A percentile compares a stretch with the other conserved stretches of the same genome.
Evolutionary conservation across 1,140 invertebrate genomes (phyloP).

Genomic region (Oedothorax gibbosus): DNA sequence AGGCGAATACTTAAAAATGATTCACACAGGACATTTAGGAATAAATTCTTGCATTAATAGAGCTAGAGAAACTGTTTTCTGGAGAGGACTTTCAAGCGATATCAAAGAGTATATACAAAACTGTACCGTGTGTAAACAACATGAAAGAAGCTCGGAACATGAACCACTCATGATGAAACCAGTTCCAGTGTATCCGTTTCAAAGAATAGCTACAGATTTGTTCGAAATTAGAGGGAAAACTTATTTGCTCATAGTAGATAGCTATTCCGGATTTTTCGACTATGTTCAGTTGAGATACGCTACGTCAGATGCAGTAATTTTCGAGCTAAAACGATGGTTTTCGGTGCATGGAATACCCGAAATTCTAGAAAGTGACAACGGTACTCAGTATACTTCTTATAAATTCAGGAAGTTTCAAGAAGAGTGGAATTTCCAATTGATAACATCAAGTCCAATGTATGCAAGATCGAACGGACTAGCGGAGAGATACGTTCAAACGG

Average conservation of each 20-base stretch:
- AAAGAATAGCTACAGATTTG: background rate
- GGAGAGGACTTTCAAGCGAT: too few species aligned
- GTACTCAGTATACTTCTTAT: too few species aligned
- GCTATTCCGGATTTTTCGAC: conserved; percentile 25
- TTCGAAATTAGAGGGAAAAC: conserved; percentile 1
- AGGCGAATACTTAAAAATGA: too few species aligned
- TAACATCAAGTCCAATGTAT: background rate
- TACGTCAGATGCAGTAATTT: background rate
- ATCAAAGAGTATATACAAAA: too few species aligned
- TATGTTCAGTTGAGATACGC: background rate
- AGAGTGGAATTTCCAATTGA: too few species aligned
- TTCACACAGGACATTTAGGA: too few species aligned
- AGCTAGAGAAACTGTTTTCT: background rate
- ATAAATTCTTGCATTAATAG: too few species aligned
- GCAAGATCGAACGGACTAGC: too few species aligned
- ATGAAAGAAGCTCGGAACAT: background rate
- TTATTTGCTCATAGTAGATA: conserved; percentile 16
- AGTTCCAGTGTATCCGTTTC: too few species aligned
- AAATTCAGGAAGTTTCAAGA: background rate
- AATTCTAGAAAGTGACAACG: background rate
- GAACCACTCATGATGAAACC: too few species aligned
- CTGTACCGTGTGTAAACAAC: background rate
- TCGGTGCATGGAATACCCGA: conserved; percentile 3
- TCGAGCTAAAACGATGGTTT: background rate
- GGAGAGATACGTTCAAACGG: conserved; percentile 3